Conservation (phyloP, 2,888 invertebrate species). For the Synergus laeviventris region DNA sequence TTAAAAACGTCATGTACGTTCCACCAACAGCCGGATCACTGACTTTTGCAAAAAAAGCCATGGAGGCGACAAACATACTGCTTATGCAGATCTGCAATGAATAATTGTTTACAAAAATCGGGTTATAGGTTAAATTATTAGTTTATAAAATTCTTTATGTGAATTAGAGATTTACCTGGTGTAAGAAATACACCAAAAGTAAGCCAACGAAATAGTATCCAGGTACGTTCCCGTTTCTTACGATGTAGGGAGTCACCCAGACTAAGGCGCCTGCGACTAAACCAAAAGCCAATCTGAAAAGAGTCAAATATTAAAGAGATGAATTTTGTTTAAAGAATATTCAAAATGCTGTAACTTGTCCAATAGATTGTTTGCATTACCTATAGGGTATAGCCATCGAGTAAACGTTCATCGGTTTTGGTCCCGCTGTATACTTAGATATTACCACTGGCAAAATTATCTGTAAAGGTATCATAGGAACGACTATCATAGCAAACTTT, state of each 20-base stretch:
- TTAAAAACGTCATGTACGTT: conserved; percentile 99
- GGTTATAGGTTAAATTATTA: background rate
- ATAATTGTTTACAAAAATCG: conserved; percentile 15
- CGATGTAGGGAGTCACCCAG: conserved; percentile 87
- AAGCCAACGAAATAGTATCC: conserved; percentile 87
- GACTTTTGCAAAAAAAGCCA: conserved; percentile 98
- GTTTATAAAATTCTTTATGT: conserved; percentile 33
- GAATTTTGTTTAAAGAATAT: background rate
- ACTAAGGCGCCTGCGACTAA: conserved; percentile 90
- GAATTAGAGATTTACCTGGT: conserved; percentile 83
- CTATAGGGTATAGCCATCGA: conserved; percentile 91
- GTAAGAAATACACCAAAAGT: conserved; percentile 88
- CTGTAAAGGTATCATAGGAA: conserved; percentile 96
- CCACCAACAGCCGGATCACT: conserved; percentile 98
- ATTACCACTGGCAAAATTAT: conserved; percentile 93
- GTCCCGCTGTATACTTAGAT: conserved; percentile 89
- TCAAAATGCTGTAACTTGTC: background rate
- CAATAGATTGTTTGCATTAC: conserved; percentile 66
- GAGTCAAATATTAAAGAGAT: conserved; percentile 32
- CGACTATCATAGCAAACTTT: conserved; percentile 92
- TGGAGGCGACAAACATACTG: conserved; percentile 97
- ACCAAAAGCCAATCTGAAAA: conserved; percentile 86
- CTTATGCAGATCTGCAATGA: conserved; percentile 89
- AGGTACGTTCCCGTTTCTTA: conserved; percentile 82
- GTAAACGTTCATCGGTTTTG: conserved; percentile 92